Evolutionary conservation across 2,797 vertebrate species (phyloP).

Genomic region (Enteromius radiatus): DNA sequence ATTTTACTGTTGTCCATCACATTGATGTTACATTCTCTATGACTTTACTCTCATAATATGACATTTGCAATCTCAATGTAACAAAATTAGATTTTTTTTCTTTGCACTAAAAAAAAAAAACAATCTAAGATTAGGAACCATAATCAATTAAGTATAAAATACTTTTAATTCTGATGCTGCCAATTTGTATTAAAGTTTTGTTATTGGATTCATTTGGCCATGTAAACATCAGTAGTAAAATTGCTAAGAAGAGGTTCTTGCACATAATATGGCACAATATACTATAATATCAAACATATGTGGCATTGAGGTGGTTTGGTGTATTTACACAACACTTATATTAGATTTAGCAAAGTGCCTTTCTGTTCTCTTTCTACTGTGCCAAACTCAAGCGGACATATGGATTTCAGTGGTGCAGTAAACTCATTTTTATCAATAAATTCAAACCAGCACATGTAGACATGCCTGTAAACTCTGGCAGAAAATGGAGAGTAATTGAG

Average conservation of each 20-base stretch:
- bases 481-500: slow-evolving; percentile 59
- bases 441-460: slow-evolving; percentile 56
- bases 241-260: neutral
- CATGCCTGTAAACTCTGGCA: slow-evolving; percentile 56
- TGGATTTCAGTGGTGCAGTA: slow-evolving; percentile 37
- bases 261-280: slow-evolving; percentile 18
- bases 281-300: slow-evolving; percentile 41
- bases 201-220: neutral
- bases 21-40: neutral
- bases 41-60: neutral
- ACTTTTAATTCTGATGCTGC: neutral
- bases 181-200: neutral
- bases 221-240: slow-evolving; percentile 34
- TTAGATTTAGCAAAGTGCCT: slow-evolving; percentile 51
- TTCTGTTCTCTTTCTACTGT: slow-evolving; percentile 45
- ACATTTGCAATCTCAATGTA: neutral
- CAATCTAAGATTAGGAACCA: neutral
- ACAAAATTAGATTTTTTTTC: neutral
- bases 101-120: neutral
- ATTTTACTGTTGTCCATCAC: neutral
- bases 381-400: slow-evolving; percentile 52
- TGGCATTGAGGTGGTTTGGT: slow-evolving; percentile 38
- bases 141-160: neutral
- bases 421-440: slow-evolving; percentile 58
- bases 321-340: slow-evolving; percentile 40